Evolutionary conservation across 2,797 vertebrate species (phyloP).

Genomic region (Craterocephalus amniculus): DNA sequence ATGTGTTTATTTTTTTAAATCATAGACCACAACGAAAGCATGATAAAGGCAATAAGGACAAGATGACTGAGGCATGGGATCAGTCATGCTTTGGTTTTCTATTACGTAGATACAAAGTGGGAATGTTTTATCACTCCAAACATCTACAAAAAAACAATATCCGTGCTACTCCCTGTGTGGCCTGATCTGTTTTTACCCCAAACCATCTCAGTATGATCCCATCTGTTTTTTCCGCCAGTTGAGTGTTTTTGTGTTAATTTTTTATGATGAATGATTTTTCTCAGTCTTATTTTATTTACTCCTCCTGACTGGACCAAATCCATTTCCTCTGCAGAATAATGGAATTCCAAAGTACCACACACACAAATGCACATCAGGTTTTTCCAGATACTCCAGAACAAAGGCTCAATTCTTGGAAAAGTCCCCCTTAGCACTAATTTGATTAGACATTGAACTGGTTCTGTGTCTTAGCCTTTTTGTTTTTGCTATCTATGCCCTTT

Average conservation of each 20-base stretch:
- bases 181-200: slow-evolving; percentile 16
- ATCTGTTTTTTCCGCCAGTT: slow-evolving; percentile 38
- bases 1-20: slow-evolving; percentile 44
- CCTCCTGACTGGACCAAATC: slow-evolving; percentile 34
- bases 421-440: slow-evolving; percentile 32
- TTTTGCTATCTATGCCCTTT: slow-evolving; percentile 14
- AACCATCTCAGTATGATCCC: slow-evolving; percentile 15
- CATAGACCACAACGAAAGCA: slow-evolving; percentile 39
- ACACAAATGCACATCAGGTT: slow-evolving; percentile 48
- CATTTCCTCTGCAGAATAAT: slow-evolving; percentile 53
- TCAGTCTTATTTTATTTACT: slow-evolving; percentile 7
- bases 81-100: slow-evolving; percentile 38
- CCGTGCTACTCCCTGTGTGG: slow-evolving; percentile 55
- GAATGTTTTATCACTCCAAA: slow-evolving; percentile 39
- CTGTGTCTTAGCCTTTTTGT: slow-evolving; percentile 26
- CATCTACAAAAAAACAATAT: slow-evolving; percentile 34
- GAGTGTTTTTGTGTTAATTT: slow-evolving; percentile 43
- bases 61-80: slow-evolving; percentile 36
- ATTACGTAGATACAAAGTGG: slow-evolving; percentile 18
- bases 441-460: slow-evolving; percentile 59
- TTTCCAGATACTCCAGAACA: slow-evolving; percentile 68
- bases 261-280: slow-evolving; percentile 47
- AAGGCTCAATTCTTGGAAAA: slow-evolving; percentile 61
- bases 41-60: slow-evolving; percentile 48
- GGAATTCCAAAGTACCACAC: slow-evolving; percentile 37